Evolutionary conservation across 2,113 vertebrate genomes (phyloP), one percentile per base, ranked within the genome.

Genomic region (Grammomys dolichurus): DNA sequence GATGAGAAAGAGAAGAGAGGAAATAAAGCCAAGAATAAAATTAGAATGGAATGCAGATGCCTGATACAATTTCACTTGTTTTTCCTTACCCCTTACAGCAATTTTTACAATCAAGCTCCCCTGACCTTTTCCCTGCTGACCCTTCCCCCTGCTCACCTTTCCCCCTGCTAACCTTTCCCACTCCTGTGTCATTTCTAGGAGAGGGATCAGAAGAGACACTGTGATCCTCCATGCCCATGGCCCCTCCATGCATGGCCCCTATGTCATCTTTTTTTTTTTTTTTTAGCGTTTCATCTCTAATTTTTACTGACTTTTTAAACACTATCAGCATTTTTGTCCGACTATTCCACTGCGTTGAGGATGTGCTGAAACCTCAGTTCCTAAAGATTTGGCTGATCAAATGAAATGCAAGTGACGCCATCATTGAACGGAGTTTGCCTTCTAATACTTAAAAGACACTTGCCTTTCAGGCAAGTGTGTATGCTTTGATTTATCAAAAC

Each of bases 311-410:
- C 7, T 11, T 86, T 95, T 97, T 82, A 97, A 89, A 94, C 24
- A 48, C 10, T 67, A 54, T 69, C 48, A 60, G 58, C 92, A 93
- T 91, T 95, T 95, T 95, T 67, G 22, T 91, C 91, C 82, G 72
- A 80, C 78, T n/a, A 33, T 4, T 65, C 2, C 36, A 78, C 46
- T 82, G 14, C 22, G 69, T 28, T 75, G 11, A 48, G 12, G 86
- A 70, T 86, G 67, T 85, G 40, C 19, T 77, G 33, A 95, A 95
- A 92, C 26, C 70, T 60, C 20, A 75, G 4, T 12, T 94, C 33
- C 48, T 87, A 16, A 43, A 84, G 72, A 85, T 90, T 95, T 93
- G 89, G 31, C 63, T 90, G 76, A 92, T 76, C 58, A 95, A 95
- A 93, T 90, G 65, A 95, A 95, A 93, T 90, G 1, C 78, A 75